Evolutionary conservation across 2,888 invertebrate genomes (phyloP), one percentile per base, ranked within the genome.

Genomic region (Drymonia ruficornis): DNA sequence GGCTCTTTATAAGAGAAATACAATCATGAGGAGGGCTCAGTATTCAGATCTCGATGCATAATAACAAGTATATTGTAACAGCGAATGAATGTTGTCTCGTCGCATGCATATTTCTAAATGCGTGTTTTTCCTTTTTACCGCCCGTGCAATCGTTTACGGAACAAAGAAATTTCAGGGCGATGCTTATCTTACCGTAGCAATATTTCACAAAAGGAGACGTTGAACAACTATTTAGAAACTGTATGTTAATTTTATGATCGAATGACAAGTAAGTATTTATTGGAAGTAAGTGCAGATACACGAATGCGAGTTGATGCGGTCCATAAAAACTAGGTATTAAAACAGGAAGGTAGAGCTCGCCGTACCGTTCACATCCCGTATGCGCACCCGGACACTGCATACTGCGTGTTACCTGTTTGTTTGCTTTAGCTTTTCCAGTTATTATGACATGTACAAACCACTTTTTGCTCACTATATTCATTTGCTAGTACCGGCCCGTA

Each of bases 1-100:
- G 81, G 81, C 82, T 89, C 81, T 88, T 85, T 87, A 85, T 83
- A 88, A 86, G 76, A 85, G 81, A 89, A n/a, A 89, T 85, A 88
- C 84, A 84, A 84, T 84, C 83, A 83, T 80, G 83, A 76, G 74
- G 75, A 76, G 76, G 63, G 63, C 74, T 84, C 81, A 72, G 78
- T 79, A 83, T 85, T 84, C 82, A 74, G 75, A 78, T 80, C 74
- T 76, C 78, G 78, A 79, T 74, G 82, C 83, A 87, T 87, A 85
- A 83, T 80, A 81, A 83, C 76, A 83, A 84, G 84, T 83, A 83
- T 83, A 80, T 83, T 83, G 81, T 78, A 78, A 71, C 68, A 74
- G 72, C 72, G 68, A 70, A 74, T 67, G 72, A 74, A 77, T 76
- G 74, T 76, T 73, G 76, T 78, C 68, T 74, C 73, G 65, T 73